phyloP scores from a whole-genome alignment of 2,888 invertebrate species.

The Tetheella fluctuosa region DNA sequence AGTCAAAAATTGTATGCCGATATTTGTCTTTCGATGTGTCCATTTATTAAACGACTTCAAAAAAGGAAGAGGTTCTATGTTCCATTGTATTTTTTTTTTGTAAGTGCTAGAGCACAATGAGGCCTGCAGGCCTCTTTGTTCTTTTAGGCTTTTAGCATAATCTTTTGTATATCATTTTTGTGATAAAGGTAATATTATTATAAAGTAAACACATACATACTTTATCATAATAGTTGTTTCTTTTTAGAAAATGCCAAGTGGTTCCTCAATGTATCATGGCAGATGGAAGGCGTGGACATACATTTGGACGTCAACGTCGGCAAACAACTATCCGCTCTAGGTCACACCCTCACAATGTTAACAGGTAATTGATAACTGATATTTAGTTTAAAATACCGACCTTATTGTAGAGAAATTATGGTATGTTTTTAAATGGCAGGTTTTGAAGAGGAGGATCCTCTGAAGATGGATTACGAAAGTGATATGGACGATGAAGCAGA shows the following conservation, averaged over 20 bases:
- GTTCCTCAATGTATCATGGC: constrained; percentile 99
- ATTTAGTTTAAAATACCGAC: not conserved
- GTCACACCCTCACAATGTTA: constrained; percentile 97
- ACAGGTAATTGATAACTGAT: constrained; percentile 84
- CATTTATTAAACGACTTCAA: no score
- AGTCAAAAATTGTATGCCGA: no score
- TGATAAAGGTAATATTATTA: no score
- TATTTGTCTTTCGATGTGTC: no score
- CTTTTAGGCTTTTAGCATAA: no score
- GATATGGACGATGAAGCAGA: constrained; percentile 90
- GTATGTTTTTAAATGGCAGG: constrained; percentile 45
- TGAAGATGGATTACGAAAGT: constrained; percentile 89
- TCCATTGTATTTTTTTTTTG: no score
- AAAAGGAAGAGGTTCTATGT: no score
- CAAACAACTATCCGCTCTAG: constrained; percentile 96
- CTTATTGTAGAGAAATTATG: not conserved
- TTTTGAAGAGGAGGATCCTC: constrained; percentile 92
- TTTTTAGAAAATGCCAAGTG: constrained; percentile 96
- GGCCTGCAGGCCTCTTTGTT: no score
- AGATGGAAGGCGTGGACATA: constrained; percentile 99
- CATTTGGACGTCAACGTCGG: constrained; percentile 98
- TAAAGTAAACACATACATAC: no score
- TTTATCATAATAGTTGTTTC: not conserved
- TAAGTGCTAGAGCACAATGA: no score
- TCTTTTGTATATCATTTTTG: no score